A percentile compares a stretch with the other conserved stretches of the same genome.
phyloP scores from a whole-genome alignment of 2,797 vertebrate genomes.

The Zalophus californianus region DNA sequence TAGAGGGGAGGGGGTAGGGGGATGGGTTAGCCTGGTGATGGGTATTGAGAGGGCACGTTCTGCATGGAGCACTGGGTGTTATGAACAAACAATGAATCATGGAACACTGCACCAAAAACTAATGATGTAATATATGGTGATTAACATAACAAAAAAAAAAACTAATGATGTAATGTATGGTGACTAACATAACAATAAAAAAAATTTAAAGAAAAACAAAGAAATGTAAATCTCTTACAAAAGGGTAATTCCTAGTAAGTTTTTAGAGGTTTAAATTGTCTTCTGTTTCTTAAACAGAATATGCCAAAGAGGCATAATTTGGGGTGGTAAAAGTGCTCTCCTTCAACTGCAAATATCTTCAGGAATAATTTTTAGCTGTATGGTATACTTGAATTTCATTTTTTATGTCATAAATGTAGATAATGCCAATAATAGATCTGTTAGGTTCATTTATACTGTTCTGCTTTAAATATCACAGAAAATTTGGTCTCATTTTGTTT shows the following conservation, averaged over 20 bases:
- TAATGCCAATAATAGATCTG: not conserved
- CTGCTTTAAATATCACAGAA: not conserved
- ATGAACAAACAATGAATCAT: too few relatives aligned
- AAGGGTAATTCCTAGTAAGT: not conserved
- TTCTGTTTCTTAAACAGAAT: not conserved
- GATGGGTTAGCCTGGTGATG: too few relatives aligned
- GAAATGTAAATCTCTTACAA: not conserved
- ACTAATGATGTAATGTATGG: too few relatives aligned
- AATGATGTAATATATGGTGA: too few relatives aligned
- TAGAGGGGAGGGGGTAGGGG: too few relatives aligned
- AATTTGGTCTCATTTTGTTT: not conserved
- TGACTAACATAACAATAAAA: too few relatives aligned
- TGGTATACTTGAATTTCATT: not conserved
- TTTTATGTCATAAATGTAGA: conserved; percentile 1
- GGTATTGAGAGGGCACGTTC: too few relatives aligned
- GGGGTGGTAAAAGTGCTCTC: not conserved
- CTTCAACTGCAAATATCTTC: not conserved
- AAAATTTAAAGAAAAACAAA: not conserved
- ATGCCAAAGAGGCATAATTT: not conserved
- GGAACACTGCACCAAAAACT: too few relatives aligned
- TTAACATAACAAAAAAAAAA: too few relatives aligned
- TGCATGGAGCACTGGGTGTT: too few relatives aligned
- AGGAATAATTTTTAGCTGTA: not conserved
- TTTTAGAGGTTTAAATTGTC: not conserved
- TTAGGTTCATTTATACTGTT: not conserved